Evolutionary conservation across 1,140 invertebrate genomes (phyloP), one percentile per base, ranked within the genome.

Genomic region (Drosophila miranda): DNA sequence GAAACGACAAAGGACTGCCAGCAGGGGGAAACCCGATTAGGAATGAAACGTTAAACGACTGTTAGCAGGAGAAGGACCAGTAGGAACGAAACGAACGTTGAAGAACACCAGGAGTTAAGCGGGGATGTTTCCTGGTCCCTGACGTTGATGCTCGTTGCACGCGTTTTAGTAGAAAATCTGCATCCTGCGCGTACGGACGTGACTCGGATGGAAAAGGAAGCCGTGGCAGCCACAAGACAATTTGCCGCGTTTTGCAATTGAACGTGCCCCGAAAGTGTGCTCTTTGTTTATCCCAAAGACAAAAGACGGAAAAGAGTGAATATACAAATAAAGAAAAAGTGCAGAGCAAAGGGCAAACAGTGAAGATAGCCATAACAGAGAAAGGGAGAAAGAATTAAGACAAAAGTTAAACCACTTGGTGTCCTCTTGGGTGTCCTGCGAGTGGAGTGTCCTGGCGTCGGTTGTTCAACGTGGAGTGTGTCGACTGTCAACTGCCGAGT

Each of bases 131-230:
- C 11, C 4, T 67, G 69, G 48, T 70, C 77, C 59, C 66, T 67
- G 74, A 38, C 53, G 19, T 42, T 30, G 61, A 11, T 45, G 43
- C 38, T 46, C 23, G 59, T 43, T 60, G 77, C 50, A 62, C 42
- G 61, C 82, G 58, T 58, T 62, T 86, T 53, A 86, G 81, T 82
- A 42, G 82, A 81, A 81, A 78, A 86, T 87, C 81, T 87, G 82
- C 78, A 87, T 86, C 78, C 78, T 81, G 68, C 56, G 54, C 66
- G 74, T 61, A 52, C 55, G 81, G 81, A 86, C 81, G 81, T 87
- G 82, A 75, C 70, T 61, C 62, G 78, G 73, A 62, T 59, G 43
- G 52, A 34, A 51, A 56, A 19, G 48, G 34, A 54, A 61, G 46
- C 38, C 28, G 53, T 26, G 23, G 23, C 45, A 23, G 59, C 46